These are phyloP conservation scores for Frankliniella intonsa DNA, from an alignment of 2,888 invertebrate species.

Conservation along the genomic window DNA sequence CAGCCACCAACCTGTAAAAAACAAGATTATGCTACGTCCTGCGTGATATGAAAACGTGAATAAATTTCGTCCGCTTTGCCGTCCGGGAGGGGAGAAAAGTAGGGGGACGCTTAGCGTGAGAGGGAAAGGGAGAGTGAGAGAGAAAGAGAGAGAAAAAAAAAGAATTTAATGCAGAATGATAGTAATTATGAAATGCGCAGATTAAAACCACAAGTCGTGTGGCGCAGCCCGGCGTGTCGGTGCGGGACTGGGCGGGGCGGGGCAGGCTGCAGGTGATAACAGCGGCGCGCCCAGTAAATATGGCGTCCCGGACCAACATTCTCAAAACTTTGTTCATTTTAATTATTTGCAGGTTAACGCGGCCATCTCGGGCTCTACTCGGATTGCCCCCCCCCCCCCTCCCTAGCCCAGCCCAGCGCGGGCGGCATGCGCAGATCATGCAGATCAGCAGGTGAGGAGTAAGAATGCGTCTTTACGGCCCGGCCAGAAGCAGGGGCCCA, in stretches of 20 bases:
- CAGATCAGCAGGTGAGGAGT: conserved; percentile 11
- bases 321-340: conserved; percentile 21
- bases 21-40: too few relatives aligned
- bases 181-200: conserved; percentile 10
- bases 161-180: background rate
- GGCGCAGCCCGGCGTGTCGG: too few relatives aligned
- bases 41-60: too few relatives aligned
- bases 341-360: conserved; percentile 20
- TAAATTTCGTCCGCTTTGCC: too few relatives aligned
- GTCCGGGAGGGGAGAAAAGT: too few relatives aligned
- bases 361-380: background rate
- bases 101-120: background rate
- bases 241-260: background rate
- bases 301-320: background rate
- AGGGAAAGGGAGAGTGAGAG: background rate
- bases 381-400: background rate
- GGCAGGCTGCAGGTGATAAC: background rate
- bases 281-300: background rate
- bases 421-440: background rate
- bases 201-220: background rate
- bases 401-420: background rate
- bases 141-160: background rate
- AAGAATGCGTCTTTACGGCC: conserved; percentile 8
- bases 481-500: background rate
- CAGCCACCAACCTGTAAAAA: background rate